Evolutionary conservation across 2,113 vertebrate genomes (phyloP).

Genomic region (Crotalus helleri): DNA sequence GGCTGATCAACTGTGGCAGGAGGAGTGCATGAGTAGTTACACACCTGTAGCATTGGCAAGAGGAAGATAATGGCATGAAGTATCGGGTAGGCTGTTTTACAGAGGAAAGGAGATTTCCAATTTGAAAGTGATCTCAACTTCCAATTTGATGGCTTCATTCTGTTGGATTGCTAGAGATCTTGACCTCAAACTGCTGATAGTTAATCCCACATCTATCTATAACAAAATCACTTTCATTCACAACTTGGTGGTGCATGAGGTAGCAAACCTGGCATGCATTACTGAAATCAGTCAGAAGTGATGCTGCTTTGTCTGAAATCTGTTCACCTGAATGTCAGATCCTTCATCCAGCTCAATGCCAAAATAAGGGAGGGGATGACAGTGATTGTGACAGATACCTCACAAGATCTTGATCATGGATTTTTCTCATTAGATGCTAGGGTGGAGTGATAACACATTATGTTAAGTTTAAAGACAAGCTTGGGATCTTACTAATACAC

Average conservation of each 20-base stretch:
- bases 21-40: too few species aligned
- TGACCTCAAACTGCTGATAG: background rate
- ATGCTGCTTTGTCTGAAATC: background rate
- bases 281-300: background rate
- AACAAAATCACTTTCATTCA: background rate
- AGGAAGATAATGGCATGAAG: background rate
- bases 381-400: too few species aligned
- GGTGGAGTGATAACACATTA: background rate
- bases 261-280: background rate
- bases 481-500: background rate
- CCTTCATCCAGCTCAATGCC: background rate
- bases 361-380: background rate
- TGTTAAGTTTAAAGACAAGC: background rate
- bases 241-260: background rate
- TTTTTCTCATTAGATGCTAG: background rate
- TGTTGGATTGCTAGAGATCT: background rate
- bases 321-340: background rate
- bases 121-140: background rate
- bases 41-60: background rate
- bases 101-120: background rate
- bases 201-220: background rate
- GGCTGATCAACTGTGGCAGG: too few species aligned
- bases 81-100: background rate
- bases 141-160: background rate
- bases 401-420: background rate